phyloP scores from a whole-genome alignment of 2,888 invertebrate genomes.

The Melinaea marsaeus region DNA sequence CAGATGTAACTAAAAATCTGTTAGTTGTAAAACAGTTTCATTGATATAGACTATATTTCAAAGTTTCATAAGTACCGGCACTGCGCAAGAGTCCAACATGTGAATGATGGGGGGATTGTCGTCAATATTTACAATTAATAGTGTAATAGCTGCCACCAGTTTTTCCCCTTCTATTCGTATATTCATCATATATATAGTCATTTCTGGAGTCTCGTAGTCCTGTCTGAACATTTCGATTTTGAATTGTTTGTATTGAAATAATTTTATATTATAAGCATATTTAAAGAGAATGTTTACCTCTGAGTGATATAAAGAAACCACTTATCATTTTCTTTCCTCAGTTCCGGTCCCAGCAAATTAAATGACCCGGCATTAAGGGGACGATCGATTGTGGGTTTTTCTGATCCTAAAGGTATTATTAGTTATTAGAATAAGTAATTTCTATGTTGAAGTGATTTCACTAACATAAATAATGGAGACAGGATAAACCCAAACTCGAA shows the following conservation, averaged over 20 bases:
- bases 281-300: conserved; percentile 40
- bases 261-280: neutral
- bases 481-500: too few species aligned
- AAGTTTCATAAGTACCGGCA: conserved; percentile 54
- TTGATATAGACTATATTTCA: neutral
- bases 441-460: too few species aligned
- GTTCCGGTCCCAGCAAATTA: conserved; percentile 46
- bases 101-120: conserved; percentile 74
- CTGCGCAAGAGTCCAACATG: conserved; percentile 57
- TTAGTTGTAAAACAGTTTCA: conserved; percentile 5
- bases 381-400: conserved; percentile 41
- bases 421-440: neutral
- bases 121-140: conserved; percentile 72
- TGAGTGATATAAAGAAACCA: conserved; percentile 60
- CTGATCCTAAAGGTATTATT: conserved; percentile 37
- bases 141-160: conserved; percentile 51
- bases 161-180: conserved; percentile 44
- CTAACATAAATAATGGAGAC: too few species aligned
- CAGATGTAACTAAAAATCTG: neutral
- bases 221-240: conserved; percentile 50
- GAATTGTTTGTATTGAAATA: neutral
- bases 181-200: conserved; percentile 64
- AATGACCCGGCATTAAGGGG: conserved; percentile 44
- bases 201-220: conserved; percentile 72
- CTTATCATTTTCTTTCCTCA: conserved; percentile 41